phyloP scores from a whole-genome alignment of 2,797 vertebrate genomes.

The Rallus crepitans region DNA sequence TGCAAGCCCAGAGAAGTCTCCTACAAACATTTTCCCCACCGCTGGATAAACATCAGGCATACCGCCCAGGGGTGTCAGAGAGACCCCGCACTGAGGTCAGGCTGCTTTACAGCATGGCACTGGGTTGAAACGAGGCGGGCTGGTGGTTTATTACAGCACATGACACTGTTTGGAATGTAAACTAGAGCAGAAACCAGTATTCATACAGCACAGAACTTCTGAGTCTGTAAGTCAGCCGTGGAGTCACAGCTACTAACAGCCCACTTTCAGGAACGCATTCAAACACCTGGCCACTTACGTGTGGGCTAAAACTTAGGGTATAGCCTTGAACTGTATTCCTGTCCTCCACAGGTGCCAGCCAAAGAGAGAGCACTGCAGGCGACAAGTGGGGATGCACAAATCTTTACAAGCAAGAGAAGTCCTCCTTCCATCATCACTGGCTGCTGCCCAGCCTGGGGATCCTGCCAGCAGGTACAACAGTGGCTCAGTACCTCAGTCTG shows the following conservation, averaged over 20 bases:
- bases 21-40: neutral
- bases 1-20: neutral
- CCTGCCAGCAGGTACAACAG: slow-evolving; percentile 41
- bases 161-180: neutral
- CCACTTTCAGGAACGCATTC: neutral
- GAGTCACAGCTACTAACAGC: neutral
- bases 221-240: fast-evolving
- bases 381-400: neutral
- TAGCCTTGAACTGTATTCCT: neutral
- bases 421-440: neutral
- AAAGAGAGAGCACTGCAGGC: neutral
- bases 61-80: neutral
- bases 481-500: neutral
- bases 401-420: neutral
- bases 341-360: neutral
- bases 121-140: neutral
- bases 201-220: neutral
- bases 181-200: neutral
- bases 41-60: neutral
- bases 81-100: neutral
- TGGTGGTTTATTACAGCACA: neutral
- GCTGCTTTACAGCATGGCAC: neutral
- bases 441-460: slow-evolving; percentile 56
- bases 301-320: neutral
- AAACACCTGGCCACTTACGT: neutral